Base-by-base conservation (phyloP, 2,113 vertebrate genomes). In the Leptodactylus fuscus region DNA sequence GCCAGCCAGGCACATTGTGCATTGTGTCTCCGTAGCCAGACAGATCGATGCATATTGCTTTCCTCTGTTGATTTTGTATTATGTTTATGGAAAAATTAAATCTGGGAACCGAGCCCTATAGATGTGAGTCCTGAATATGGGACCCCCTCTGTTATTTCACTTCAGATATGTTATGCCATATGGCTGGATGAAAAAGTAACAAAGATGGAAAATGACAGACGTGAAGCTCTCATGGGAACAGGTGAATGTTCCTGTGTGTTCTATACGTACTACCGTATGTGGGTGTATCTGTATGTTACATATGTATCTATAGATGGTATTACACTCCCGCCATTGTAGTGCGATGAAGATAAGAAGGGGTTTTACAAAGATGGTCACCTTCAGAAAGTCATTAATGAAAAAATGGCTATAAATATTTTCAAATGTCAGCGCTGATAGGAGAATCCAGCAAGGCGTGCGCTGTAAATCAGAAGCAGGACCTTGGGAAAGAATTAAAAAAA, bases 321-420 rank as follows among this genome's bases (percentile, higher is more conserved):
- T 51, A 24, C 12, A 20, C 53, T 80, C 22, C 11, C 20, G 18
- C 73, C 46, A 44, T 41, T 38, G 69, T 29, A 48, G 27, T 62
- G 34, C 46, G 24, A n/a, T 80, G 75, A 94, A 88, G 93, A 95
- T 94, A 95, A 95, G 95, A 96, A 95, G 95, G 95, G 90, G 92
- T 95, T 95, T 95, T 96, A 95, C 95, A 96, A 96, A 91, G 92
- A 95, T 93, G 95, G 97, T 98, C 97, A 99, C 97, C 98, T 99
- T 99, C 97, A 98, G 95, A 94, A 96, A 96, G 95, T 93, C 96
- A 97, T 97, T 97, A 99, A 98, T 96, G 96, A 97, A 96, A 94
- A 95, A 81, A 95, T 96, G 96, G 98, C 96, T 96, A 98, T 99
- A 99, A 99, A 99, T 99, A 99, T 98, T 98, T 98, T 95, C 95